These are phyloP conservation scores for Setipinna tenuifilis DNA, from an alignment of 2,797 vertebrate species.

Conservation along the genomic window DNA sequence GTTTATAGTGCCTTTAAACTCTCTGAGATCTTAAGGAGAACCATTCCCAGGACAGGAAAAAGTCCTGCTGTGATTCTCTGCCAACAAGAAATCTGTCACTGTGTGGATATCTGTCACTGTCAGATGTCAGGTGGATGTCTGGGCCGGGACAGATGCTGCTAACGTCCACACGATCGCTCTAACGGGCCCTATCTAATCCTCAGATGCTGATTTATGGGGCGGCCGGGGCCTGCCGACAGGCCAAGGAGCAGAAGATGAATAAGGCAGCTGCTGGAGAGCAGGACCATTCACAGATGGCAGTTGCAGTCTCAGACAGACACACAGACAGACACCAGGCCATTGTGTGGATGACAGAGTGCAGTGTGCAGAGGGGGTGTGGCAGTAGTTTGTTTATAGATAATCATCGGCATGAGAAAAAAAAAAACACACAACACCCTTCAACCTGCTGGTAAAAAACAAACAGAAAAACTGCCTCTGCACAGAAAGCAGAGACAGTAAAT, in stretches of 20 bases:
- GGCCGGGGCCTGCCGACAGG: not conserved
- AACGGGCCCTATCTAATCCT: not conserved
- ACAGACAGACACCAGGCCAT: not conserved
- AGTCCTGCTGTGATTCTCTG: not conserved
- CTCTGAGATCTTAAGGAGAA: not conserved
- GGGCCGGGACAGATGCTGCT: not conserved
- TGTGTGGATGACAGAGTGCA: not conserved
- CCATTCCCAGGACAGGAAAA: not conserved
- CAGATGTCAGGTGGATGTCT: not conserved
- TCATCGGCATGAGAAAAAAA: not conserved
- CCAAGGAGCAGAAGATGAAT: not conserved
- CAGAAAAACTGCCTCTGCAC: not conserved
- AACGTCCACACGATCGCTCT: not conserved
- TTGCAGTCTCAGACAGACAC: not conserved
- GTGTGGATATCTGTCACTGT: not conserved
- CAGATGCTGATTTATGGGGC: not conserved
- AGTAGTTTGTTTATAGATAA: not conserved
- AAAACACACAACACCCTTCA: slow-evolving; percentile 10
- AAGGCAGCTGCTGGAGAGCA: not conserved
- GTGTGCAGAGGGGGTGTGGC: not conserved
- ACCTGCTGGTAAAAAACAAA: not conserved
- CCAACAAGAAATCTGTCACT: not conserved
- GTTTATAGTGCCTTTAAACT: not conserved
- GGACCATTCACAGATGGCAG: not conserved
- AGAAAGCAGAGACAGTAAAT: not conserved